Base-by-base conservation (phyloP, 2,113 vertebrate genomes). In the Empidonax alnorum region DNA sequence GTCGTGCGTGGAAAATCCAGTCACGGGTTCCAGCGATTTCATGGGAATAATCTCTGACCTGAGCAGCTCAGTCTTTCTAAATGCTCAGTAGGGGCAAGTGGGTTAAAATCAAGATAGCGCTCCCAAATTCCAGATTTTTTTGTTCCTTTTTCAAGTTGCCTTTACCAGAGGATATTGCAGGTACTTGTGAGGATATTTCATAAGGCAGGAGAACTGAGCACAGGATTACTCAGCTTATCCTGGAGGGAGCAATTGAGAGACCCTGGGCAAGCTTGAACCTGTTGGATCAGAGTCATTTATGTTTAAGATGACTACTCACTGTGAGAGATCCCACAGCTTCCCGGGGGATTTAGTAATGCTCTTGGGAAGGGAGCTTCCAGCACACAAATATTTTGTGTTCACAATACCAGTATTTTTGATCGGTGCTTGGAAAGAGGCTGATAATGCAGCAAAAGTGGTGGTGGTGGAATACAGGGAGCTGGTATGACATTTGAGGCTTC, bases 401-500 rank as follows among this genome's bases (percentile, higher is more conserved):
- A 2, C 9, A 6, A 5, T 49, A 37, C 21, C 23, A 1, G 8
- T 9, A 5, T 61, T 87, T 87, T 14, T 55, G 30, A 18, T 21
- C 73, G 14, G 1, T 82, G 11, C 68, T 91, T 84, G 62, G 33
- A 31, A 65, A 37, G 47, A 50, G 46, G 18, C 35, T 78, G 80
- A 47, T 50, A 30, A 12, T 8, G 22, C 37, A 56, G 49, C 46
- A 61, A 6, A 80, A 82, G 23, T 3, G 2, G 37, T 8, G 22
- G 50, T 21, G 81, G 41, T 87, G 35, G 35, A 71, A 50, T 18
- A 21, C 58, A 9, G 33, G 52, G 53, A 79, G 52, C 11, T 30
- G 33, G 11, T 61, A 31, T 46, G 52, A 39, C 0, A 0, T 39
- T 53, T n/a, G 27, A 20, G n/a, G 1, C 3, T 49, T 2, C 1